A percentile compares a stretch with the other conserved stretches of the same genome.
These are phyloP conservation scores for Anser cygnoides DNA, from an alignment of 2,113 vertebrate genomes.

Conservation along the genomic window DNA sequence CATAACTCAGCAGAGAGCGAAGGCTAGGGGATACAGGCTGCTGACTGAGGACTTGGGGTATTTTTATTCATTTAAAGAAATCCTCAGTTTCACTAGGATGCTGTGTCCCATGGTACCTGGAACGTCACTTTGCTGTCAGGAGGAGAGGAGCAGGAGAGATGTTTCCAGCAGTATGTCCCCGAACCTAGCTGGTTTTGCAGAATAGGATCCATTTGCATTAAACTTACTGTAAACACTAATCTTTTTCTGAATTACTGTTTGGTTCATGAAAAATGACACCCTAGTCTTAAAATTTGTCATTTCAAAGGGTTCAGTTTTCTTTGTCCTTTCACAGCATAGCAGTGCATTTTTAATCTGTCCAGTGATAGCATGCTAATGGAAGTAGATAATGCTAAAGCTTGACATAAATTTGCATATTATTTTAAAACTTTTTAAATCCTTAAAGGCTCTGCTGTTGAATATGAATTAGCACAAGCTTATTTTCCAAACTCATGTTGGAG, in stretches of 20 bases:
- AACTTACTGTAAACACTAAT: not conserved
- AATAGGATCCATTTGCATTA: not conserved
- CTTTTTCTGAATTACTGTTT: not conserved
- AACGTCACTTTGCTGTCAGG: rapidly evolving
- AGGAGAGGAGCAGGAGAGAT: not conserved
- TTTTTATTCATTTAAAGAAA: not conserved
- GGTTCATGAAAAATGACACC: not conserved
- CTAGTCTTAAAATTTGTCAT: not conserved
- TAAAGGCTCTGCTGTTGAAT: not conserved
- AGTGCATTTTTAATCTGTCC: not conserved
- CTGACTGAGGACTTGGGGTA: not conserved
- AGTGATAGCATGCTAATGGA: not conserved
- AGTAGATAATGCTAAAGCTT: not conserved
- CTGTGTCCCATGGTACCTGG: rapidly evolving
- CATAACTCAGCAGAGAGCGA: not conserved
- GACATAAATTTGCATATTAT: not conserved
- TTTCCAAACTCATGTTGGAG: not conserved
- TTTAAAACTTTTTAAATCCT: not conserved
- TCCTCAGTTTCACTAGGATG: not conserved
- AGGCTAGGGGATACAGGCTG: not conserved
- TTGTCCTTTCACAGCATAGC: not conserved
- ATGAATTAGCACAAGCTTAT: not conserved
- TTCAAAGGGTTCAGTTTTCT: not conserved
- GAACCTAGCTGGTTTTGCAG: rapidly evolving
- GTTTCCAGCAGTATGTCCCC: not conserved